Percentiles rank a stretch among this genome's conserved stretches.
Evolutionary conservation across 1,140 invertebrate species (phyloP).

Genomic region (Zaprionus ornatus): DNA sequence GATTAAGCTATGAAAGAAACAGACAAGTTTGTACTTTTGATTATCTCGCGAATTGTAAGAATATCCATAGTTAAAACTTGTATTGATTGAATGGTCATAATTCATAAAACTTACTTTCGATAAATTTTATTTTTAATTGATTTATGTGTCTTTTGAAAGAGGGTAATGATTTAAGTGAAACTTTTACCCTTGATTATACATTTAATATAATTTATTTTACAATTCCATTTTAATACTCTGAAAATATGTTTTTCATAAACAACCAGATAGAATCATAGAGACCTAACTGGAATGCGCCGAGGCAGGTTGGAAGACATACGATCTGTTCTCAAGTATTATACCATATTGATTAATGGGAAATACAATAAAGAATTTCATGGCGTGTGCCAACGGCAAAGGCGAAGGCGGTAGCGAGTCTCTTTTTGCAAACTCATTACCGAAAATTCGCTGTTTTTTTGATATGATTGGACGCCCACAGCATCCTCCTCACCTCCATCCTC

Average conservation of each 20-base stretch:
- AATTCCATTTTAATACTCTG: too few species aligned
- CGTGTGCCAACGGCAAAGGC: not conserved
- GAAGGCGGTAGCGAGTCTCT: not conserved
- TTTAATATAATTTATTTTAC: too few species aligned
- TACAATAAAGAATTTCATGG: slow-evolving; percentile 4
- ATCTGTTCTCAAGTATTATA: not conserved
- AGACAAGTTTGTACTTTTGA: not conserved
- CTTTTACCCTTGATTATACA: too few species aligned
- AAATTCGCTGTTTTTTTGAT: slow-evolving; percentile 4
- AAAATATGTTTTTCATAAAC: not conserved
- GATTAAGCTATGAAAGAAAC: not conserved
- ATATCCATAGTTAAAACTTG: not conserved
- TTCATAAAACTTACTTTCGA: too few species aligned
- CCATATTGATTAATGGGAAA: slow-evolving; percentile 27
- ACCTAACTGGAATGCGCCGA: not conserved
- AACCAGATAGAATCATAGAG: not conserved
- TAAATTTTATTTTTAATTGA: too few species aligned
- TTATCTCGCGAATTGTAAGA: not conserved
- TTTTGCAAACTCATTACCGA: not conserved
- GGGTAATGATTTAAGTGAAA: too few species aligned
- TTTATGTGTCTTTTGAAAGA: too few species aligned
- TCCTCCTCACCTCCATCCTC: not conserved
- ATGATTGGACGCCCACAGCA: slow-evolving; percentile 4
- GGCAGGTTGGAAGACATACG: not conserved
- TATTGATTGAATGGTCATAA: not conserved